Percentiles rank a stretch among this genome's conserved stretches.
phyloP scores from a whole-genome alignment of 2,113 vertebrate genomes.

The Dinomys branickii region DNA sequence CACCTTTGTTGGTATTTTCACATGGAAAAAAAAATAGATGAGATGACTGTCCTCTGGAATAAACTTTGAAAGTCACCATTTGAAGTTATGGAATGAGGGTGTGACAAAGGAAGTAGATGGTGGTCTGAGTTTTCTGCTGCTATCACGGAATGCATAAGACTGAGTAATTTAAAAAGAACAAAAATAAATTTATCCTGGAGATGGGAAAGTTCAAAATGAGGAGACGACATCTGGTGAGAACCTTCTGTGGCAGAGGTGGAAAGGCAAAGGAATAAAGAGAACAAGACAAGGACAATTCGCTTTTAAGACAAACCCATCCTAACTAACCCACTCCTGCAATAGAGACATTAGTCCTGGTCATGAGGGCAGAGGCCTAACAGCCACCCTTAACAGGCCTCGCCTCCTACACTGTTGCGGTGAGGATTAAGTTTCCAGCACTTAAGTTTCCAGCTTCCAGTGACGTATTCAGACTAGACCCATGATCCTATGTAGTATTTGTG shows the following conservation, averaged over 20 bases:
- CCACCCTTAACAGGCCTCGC: not conserved
- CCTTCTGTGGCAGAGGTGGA: not conserved
- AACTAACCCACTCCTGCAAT: not conserved
- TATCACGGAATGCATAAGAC: not conserved
- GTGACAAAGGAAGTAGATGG: not conserved
- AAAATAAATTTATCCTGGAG: not conserved
- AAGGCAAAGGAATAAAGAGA: not conserved
- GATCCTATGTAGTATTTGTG: not conserved
- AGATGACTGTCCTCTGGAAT: slow-evolving; percentile 13
- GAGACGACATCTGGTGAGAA: not conserved
- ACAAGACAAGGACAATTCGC: not conserved
- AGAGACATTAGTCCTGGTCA: not conserved
- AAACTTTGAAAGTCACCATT: not conserved
- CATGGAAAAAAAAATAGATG: not conserved
- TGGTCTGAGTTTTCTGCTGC: not conserved
- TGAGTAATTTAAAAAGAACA: not conserved
- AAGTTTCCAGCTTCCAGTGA: not conserved
- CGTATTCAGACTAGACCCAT: not conserved
- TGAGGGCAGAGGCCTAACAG: not conserved
- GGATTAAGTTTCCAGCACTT: not conserved
- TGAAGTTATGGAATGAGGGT: not conserved
- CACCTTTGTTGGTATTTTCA: slow-evolving; percentile 16
- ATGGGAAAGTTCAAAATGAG: not conserved
- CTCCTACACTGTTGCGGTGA: not conserved
- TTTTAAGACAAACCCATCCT: not conserved